These are phyloP conservation scores for Fragum fragum DNA, from an alignment of 2,888 invertebrate species.

Conservation along the genomic window DNA sequence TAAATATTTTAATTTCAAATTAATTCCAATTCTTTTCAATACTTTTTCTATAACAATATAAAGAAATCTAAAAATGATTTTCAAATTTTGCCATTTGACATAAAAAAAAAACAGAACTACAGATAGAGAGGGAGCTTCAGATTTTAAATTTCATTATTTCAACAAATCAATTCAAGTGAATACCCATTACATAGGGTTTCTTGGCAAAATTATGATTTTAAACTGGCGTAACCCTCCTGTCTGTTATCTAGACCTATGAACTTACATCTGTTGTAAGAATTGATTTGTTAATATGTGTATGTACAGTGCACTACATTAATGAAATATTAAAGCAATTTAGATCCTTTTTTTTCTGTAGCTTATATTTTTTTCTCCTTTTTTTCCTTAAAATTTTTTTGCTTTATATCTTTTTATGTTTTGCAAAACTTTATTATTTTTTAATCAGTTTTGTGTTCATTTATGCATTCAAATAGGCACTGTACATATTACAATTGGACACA, in stretches of 20 bases:
- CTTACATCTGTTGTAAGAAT: no score
- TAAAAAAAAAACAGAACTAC: no score
- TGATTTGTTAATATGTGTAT: background rate
- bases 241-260: no score
- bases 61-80: background rate
- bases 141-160: no score
- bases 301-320: constrained; percentile 4
- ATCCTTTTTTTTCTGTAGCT: no score
- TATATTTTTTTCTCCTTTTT: background rate
- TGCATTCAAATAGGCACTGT: constrained; percentile 2
- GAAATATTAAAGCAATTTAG: no score
- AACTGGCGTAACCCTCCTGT: no score
- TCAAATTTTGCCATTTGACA: no score
- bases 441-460: background rate
- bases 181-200: no score
- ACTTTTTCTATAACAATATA: background rate
- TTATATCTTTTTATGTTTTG: background rate
- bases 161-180: no score
- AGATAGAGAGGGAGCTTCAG: no score
- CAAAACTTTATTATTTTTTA: background rate
- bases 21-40: background rate
- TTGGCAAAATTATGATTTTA: no score
- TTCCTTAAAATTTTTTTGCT: background rate
- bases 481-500: background rate
- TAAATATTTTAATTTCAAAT: background rate